phyloP scores from a whole-genome alignment of 2,888 invertebrate genomes.

The Rhorus exstirpatorius region DNA sequence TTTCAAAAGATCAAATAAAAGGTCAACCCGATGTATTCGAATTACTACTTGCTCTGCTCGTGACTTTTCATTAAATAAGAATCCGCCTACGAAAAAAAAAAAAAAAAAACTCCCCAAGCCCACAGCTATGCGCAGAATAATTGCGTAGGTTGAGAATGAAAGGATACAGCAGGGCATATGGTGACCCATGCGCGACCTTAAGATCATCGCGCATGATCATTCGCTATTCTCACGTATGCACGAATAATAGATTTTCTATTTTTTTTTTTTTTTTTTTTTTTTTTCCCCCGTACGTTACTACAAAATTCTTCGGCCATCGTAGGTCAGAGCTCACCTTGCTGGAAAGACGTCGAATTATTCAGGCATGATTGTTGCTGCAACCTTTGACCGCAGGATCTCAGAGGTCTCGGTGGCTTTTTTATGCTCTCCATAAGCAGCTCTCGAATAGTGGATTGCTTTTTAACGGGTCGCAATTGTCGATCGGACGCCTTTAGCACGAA shows the following conservation, averaged over 20 bases:
- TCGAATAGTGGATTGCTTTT: conserved; percentile 91
- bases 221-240: conserved; percentile 4
- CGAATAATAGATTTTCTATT: conserved; percentile 47
- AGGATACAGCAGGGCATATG: conserved; percentile 53
- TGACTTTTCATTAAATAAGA: conserved; percentile 16
- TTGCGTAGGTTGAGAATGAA: conserved; percentile 33
- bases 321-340: conserved; percentile 71
- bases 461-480: conserved; percentile 92
- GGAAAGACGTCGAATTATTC: conserved; percentile 45
- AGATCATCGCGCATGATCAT: conserved; percentile 45
- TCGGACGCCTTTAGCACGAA: conserved; percentile 91
- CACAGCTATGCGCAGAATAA: conserved; percentile 9
- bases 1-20: neutral
- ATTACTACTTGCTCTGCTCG: neutral
- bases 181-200: conserved; percentile 50
- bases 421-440: conserved; percentile 96
- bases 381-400: conserved; percentile 85
- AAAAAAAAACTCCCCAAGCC: too few species aligned
- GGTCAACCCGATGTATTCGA: neutral
- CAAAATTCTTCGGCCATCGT: conserved; percentile 20
- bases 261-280: conserved; percentile 4
- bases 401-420: conserved; percentile 89
- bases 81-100: conserved; percentile 22
- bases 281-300: neutral
- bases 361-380: conserved; percentile 59